Percentiles rank a stretch among this genome's conserved stretches.
These are phyloP conservation scores for Catocala sponsa DNA, from an alignment of 2,888 invertebrate genomes.

Conservation along the genomic window DNA sequence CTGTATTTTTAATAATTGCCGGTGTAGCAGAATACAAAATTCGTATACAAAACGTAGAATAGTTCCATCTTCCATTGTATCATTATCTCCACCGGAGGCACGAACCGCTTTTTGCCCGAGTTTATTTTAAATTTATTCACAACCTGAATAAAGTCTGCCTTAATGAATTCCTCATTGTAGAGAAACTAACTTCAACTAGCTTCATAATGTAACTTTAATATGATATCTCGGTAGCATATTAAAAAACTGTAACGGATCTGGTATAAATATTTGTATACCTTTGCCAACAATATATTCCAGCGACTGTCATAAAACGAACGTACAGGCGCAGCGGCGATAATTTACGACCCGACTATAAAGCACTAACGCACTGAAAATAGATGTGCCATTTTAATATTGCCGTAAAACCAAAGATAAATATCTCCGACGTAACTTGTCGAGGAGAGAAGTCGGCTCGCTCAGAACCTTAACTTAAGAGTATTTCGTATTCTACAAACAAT, in stretches of 20 bases:
- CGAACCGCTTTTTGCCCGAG: slow-evolving; percentile 27
- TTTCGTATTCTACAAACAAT: slow-evolving; percentile 42
- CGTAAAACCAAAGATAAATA: slow-evolving; percentile 53
- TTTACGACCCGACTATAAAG: slow-evolving; percentile 64
- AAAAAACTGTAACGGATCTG: slow-evolving; percentile 14
- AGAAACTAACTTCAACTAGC: slow-evolving; percentile 23
- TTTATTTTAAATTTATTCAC: slow-evolving; percentile 37
- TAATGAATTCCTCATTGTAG: slow-evolving; percentile 34
- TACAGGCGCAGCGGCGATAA: slow-evolving; percentile 54
- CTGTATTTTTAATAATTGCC: too few relatives aligned
- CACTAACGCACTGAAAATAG: slow-evolving; percentile 54
- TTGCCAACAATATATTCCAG: slow-evolving; percentile 55
- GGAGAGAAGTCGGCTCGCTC: slow-evolving; percentile 14
- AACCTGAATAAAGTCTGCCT: slow-evolving; percentile 21
- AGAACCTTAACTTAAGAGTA: slow-evolving; percentile 18
- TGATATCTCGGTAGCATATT: slow-evolving; percentile 11
- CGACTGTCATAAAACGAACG: slow-evolving; percentile 56
- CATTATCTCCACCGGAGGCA: slow-evolving; percentile 16
- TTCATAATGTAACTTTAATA: slow-evolving; percentile 15
- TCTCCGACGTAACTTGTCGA: slow-evolving; percentile 18
- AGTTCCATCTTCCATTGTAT: slow-evolving; percentile 24
- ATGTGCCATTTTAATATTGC: slow-evolving; percentile 61
- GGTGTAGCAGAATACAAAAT: not conserved
- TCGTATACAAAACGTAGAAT: slow-evolving; percentile 8
- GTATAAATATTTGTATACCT: slow-evolving; percentile 34